Percentiles rank a stretch among this genome's conserved stretches.
Evolutionary conservation across 2,113 vertebrate species (phyloP).

Genomic region (Dasyprocta punctata): DNA sequence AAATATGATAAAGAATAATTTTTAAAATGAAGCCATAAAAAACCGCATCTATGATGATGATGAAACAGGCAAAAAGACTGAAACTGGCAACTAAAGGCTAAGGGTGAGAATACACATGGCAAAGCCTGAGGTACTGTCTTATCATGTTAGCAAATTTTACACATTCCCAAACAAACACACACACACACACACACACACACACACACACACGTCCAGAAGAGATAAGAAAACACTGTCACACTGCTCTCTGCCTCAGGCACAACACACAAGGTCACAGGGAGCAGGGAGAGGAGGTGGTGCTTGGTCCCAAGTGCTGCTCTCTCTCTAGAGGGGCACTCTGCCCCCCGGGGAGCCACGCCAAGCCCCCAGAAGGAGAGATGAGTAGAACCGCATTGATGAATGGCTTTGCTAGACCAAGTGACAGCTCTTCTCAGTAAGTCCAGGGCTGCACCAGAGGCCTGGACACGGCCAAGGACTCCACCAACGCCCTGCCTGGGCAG

Average conservation of each 20-base stretch:
- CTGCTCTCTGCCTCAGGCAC: neutral
- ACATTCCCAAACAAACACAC: neutral
- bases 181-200: neutral
- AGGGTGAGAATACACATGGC: neutral
- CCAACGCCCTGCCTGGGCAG: neutral
- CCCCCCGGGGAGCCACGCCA: no score
- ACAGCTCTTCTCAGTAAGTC: neutral
- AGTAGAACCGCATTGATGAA: neutral
- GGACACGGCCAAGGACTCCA: neutral
- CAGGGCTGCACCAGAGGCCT: neutral
- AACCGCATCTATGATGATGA: neutral
- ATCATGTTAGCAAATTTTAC: neutral
- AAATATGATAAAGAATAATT: neutral
- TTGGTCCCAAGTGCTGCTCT: neutral
- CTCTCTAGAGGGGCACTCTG: no score
- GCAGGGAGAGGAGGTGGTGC: neutral
- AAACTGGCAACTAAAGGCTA: neutral
- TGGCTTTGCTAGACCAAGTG: neutral
- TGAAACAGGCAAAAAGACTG: neutral
- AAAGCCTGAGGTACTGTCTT: neutral
- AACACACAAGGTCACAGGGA: neutral
- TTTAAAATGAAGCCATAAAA: neutral
- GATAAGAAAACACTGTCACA: neutral
- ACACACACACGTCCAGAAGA: neutral
- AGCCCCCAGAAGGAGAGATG: neutral